phyloP scores from a whole-genome alignment of 2,888 invertebrate genomes.

The Caenorhabditis imperialis region DNA sequence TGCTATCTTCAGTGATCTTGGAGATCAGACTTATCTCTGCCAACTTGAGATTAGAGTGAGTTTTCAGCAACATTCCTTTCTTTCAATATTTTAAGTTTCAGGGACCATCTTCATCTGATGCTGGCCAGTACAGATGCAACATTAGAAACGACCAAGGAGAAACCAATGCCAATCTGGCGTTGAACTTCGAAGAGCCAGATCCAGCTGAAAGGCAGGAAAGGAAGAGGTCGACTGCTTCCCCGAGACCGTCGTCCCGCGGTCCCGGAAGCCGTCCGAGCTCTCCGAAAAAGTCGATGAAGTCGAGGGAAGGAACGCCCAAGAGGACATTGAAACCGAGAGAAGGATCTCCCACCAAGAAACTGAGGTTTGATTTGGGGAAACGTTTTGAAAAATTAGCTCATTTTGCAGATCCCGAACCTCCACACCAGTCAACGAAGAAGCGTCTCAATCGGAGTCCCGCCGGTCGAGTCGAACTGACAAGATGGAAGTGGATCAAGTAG shows the following conservation, averaged over 20 bases:
- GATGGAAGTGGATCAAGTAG: slow-evolving; percentile 62
- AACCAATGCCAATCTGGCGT: slow-evolving; percentile 94
- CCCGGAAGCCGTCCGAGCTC: slow-evolving; percentile 63
- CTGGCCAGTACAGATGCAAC: slow-evolving; percentile 97
- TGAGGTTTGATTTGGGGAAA: slow-evolving; percentile 57
- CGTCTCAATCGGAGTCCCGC: slow-evolving; percentile 61
- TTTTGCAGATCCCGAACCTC: slow-evolving; percentile 68
- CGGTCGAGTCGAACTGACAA: slow-evolving; percentile 60
- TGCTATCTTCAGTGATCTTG: slow-evolving; percentile 75
- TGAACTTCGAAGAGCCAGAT: slow-evolving; percentile 87
- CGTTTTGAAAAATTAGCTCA: slow-evolving; percentile 17
- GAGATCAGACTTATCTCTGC: slow-evolving; percentile 77
- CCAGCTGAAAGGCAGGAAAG: slow-evolving; percentile 58
- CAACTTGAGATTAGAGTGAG: slow-evolving; percentile 78
- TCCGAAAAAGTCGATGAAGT: slow-evolving; percentile 62
- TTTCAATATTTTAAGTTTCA: slow-evolving; percentile 78
- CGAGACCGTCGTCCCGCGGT: slow-evolving; percentile 66
- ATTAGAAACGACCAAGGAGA: slow-evolving; percentile 96
- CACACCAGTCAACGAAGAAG: slow-evolving; percentile 72
- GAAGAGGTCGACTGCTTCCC: slow-evolving; percentile 58
- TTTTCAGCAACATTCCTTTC: neutral
- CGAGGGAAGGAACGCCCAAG: slow-evolving; percentile 65
- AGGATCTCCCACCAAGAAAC: slow-evolving; percentile 75
- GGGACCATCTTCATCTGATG: slow-evolving; percentile 95
- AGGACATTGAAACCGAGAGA: slow-evolving; percentile 70